Conservation (phyloP, 2,888 invertebrate species). For the Euzetes globulus region DNA sequence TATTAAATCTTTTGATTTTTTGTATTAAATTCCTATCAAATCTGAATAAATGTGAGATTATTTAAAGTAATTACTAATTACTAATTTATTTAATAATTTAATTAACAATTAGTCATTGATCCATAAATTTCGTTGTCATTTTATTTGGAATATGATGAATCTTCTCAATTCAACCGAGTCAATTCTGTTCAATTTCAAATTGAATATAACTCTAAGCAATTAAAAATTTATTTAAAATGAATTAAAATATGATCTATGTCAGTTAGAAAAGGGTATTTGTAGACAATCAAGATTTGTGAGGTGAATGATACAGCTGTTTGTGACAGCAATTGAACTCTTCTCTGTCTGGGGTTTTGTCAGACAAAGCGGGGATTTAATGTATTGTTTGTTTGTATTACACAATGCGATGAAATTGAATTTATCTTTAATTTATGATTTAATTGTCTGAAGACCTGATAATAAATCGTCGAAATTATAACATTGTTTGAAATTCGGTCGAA, state of each 20-base stretch:
- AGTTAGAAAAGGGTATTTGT: not conserved
- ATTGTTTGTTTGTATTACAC: not conserved
- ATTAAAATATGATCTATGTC: not conserved
- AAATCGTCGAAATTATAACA: not conserved
- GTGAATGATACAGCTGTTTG: not conserved
- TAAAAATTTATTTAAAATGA: not conserved
- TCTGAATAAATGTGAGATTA: too few relatives aligned
- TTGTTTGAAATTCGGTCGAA: not conserved
- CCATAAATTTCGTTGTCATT: too few relatives aligned
- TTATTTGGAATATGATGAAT: too few relatives aligned
- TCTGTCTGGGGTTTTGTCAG: not conserved
- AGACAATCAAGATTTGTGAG: not conserved
- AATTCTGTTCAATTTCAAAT: too few relatives aligned
- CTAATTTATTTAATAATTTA: too few relatives aligned
- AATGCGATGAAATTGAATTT: not conserved
- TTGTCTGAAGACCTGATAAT: not conserved
- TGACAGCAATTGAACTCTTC: too few relatives aligned
- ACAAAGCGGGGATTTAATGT: not conserved
- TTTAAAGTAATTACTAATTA: too few relatives aligned
- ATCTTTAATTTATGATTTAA: not conserved
- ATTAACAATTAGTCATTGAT: too few relatives aligned
- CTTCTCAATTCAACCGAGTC: too few relatives aligned
- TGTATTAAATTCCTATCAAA: too few relatives aligned
- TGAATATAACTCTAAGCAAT: too few relatives aligned
- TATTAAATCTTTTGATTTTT: too few relatives aligned